These are phyloP conservation scores for Conomelus anceps DNA, from an alignment of 2,888 invertebrate species.

Conservation along the genomic window DNA sequence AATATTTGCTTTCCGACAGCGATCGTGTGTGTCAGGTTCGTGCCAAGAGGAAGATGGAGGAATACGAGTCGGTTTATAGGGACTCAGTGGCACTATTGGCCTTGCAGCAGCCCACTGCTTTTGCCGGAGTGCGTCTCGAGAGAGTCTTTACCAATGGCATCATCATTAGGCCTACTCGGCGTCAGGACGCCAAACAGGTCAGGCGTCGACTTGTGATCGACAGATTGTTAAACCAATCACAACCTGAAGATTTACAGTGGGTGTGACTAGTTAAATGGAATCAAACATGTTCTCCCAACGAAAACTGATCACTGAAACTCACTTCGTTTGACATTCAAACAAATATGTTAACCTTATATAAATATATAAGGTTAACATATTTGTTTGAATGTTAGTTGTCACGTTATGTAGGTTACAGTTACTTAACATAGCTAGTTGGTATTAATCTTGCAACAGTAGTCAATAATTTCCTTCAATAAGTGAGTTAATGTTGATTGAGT, in stretches of 20 bases:
- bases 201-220: background rate
- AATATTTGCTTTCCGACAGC: no score
- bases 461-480: no score
- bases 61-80: background rate
- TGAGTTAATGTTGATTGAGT: no score
- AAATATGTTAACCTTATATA: no score
- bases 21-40: background rate
- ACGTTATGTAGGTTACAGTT: no score
- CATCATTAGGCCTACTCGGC: background rate
- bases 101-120: constrained; percentile 18
- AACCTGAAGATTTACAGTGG: background rate
- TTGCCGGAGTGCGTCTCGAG: constrained; percentile 21
- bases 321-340: no score
- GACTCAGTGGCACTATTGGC: constrained; percentile 8
- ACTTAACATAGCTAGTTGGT: no score
- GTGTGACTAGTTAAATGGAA: background rate
- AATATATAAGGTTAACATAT: no score
- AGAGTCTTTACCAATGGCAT: constrained; percentile 14
- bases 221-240: background rate
- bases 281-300: no score
- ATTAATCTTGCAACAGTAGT: no score
- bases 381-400: no score
- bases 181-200: background rate
- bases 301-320: no score
- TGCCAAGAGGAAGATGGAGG: background rate